Percentiles rank a stretch among this genome's conserved stretches.
These are phyloP conservation scores for Hartigia nigra DNA, from an alignment of 2,888 invertebrate genomes.

Conservation along the genomic window DNA sequence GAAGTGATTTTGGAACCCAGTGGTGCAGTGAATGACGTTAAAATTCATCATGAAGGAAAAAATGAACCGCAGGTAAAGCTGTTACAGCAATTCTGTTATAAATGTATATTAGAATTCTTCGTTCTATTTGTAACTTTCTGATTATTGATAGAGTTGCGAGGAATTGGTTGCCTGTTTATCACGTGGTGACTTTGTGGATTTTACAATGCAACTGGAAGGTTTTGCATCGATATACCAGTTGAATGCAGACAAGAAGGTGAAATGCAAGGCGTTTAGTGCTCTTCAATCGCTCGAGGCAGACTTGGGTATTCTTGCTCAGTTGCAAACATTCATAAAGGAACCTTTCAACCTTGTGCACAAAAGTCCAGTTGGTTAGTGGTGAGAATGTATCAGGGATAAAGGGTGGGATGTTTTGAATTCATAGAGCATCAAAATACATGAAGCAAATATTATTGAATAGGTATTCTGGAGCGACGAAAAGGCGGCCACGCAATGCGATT, in stretches of 20 bases:
- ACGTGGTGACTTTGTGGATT: slow-evolving; percentile 89
- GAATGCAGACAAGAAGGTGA: slow-evolving; percentile 94
- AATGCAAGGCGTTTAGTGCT: slow-evolving; percentile 93
- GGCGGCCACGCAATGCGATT: slow-evolving; percentile 89
- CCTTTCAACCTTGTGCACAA: slow-evolving; percentile 83
- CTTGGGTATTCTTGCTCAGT: slow-evolving; percentile 81
- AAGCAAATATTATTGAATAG: slow-evolving; percentile 59
- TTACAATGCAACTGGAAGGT: slow-evolving; percentile 92
- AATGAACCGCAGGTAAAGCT: slow-evolving; percentile 66
- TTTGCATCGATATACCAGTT: slow-evolving; percentile 92
- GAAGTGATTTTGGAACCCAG: slow-evolving; percentile 88
- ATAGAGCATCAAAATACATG: background rate
- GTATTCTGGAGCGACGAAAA: slow-evolving; percentile 60
- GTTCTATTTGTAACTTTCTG: background rate
- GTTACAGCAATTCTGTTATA: background rate
- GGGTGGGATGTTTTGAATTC: background rate
- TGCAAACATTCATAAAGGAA: slow-evolving; percentile 80
- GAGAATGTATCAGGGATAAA: background rate
- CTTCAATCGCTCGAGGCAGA: slow-evolving; percentile 93
- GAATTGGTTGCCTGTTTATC: slow-evolving; percentile 88
- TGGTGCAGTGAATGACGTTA: slow-evolving; percentile 89
- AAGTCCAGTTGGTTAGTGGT: slow-evolving; percentile 81
- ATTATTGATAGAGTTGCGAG: slow-evolving; percentile 83
- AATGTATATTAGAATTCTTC: background rate
- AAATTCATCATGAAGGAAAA: slow-evolving; percentile 92